Percentiles rank a stretch among this genome's conserved stretches.
Evolutionary conservation across 2,113 vertebrate species (phyloP).

Genomic region (Fregata magnificens): DNA sequence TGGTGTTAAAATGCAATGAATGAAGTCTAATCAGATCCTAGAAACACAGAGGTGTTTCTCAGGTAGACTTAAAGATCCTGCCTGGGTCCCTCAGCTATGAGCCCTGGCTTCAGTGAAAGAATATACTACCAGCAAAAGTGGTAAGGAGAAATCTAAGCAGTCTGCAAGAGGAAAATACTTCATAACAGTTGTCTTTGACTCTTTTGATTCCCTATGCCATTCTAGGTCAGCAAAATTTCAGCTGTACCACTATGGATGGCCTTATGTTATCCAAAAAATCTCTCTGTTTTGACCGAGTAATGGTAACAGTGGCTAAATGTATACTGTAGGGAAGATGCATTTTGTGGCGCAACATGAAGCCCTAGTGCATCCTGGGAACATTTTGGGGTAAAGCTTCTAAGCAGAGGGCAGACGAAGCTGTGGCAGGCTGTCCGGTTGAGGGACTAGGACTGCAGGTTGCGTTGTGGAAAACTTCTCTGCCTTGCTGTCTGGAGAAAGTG

Average conservation of each 20-base stretch:
- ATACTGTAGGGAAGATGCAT: neutral
- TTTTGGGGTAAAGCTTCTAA: neutral
- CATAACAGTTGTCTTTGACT: neutral
- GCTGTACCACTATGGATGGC: neutral
- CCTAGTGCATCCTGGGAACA: neutral
- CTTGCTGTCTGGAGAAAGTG: neutral
- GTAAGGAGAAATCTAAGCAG: conserved; percentile 7
- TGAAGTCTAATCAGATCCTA: neutral
- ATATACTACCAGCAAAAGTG: neutral
- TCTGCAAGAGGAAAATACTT: neutral
- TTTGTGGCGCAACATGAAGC: neutral
- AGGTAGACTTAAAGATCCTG: neutral
- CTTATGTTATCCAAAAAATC: neutral
- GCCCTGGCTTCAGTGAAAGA: neutral
- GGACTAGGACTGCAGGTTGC: neutral
- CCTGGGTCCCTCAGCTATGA: neutral
- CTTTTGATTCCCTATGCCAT: neutral
- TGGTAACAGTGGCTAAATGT: neutral
- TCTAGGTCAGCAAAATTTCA: neutral
- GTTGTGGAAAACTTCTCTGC: neutral
- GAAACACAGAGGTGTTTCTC: neutral
- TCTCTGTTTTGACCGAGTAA: neutral
- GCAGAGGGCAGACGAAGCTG: neutral
- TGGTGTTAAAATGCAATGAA: neutral
- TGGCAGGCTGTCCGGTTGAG: neutral